Percentiles rank a stretch among this genome's conserved stretches.
These are phyloP conservation scores for Philaethria dido DNA, from an alignment of 2,888 invertebrate species.

Conservation along the genomic window DNA sequence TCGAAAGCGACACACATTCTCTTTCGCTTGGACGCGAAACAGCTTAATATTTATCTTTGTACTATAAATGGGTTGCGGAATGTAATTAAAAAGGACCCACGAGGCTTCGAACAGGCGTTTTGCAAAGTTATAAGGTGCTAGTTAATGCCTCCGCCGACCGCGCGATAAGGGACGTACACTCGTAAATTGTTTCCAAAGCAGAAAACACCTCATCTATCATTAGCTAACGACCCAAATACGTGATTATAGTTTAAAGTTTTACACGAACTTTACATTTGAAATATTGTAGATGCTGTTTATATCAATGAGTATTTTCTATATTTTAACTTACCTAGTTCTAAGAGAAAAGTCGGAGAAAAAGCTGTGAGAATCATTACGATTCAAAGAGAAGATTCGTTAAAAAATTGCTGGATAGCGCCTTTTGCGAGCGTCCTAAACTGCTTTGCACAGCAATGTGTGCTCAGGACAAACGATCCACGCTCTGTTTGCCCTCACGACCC, in stretches of 20 bases:
- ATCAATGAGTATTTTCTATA: neutral
- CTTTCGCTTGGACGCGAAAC: constrained; percentile 40
- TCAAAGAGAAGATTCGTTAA: constrained; percentile 20
- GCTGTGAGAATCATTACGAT: neutral
- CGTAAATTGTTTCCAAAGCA: constrained; percentile 10
- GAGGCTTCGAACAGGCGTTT: constrained; percentile 35
- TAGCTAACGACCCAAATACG: constrained; percentile 3
- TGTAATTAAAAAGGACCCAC: constrained; percentile 44
- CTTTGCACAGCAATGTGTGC: constrained; percentile 36
- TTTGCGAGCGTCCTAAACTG: constrained; percentile 30
- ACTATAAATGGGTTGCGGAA: constrained; percentile 42
- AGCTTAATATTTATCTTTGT: constrained; percentile 44
- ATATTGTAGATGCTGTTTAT: neutral
- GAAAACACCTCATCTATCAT: constrained; percentile 24
- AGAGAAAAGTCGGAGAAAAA: neutral
- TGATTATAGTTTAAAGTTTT: constrained; percentile 2
- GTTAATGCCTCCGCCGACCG: constrained; percentile 40
- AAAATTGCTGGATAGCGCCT: constrained; percentile 13
- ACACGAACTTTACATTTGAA: neutral
- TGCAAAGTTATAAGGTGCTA: constrained; percentile 37
- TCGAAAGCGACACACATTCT: constrained; percentile 42
- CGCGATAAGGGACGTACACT: constrained; percentile 41
- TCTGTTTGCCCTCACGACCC: constrained; percentile 39
- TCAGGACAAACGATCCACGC: constrained; percentile 39
- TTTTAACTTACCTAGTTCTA: neutral